Conservation (phyloP, 2,113 vertebrate species). For the Callipepla californica region DNA sequence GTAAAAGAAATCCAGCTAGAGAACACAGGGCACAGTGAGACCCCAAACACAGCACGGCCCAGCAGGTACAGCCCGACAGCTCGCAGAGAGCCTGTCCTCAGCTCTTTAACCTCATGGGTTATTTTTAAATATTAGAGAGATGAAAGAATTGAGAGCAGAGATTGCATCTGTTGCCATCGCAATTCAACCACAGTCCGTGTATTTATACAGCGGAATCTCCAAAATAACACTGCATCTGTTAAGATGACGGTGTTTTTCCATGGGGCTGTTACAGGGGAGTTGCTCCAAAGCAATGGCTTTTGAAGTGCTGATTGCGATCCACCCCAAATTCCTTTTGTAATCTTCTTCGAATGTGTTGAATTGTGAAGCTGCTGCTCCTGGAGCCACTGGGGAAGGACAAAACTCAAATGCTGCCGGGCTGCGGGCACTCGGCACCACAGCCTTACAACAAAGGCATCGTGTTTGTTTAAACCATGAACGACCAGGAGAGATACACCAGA, state of each 20-base stretch:
- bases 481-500: neutral
- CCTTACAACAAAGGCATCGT: constrained; percentile 18
- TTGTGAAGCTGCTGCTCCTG: constrained; percentile 27
- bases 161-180: constrained; percentile 66
- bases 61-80: neutral
- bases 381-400: constrained; percentile 22
- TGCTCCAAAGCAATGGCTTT: constrained; percentile 47
- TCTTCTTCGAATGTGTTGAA: constrained; percentile 29
- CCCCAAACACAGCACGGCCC: neutral
- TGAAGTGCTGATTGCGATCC: constrained; percentile 36
- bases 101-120: neutral
- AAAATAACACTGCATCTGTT: constrained; percentile 72
- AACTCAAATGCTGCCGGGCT: constrained; percentile 23
- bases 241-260: constrained; percentile 68
- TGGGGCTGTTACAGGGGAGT: neutral
- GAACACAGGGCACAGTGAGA: neutral
- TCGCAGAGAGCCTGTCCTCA: neutral
- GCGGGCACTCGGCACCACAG: constrained; percentile 22
- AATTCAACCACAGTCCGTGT: constrained; percentile 59
- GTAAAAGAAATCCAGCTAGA: neutral
- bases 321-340: constrained; percentile 45
- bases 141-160: constrained; percentile 3
- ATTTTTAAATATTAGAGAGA: constrained; percentile 61
- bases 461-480: constrained; percentile 56
- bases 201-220: constrained; percentile 70